Conservation (phyloP, 2,113 vertebrate genomes). For the Gavia stellata region DNA sequence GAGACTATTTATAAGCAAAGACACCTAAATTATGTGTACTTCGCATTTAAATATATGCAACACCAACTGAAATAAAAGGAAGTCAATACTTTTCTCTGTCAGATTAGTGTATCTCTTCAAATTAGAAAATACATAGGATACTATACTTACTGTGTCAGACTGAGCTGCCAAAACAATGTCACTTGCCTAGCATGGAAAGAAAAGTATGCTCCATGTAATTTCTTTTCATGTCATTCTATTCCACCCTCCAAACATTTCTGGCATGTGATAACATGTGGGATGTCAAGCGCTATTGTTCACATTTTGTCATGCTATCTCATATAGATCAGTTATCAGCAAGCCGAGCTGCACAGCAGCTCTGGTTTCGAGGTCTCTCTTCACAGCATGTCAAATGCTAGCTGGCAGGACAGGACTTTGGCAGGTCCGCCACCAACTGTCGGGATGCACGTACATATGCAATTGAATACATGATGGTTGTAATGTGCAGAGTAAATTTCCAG, state of each 20-base stretch:
- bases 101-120: background rate
- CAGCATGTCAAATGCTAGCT: background rate
- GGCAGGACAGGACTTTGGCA: background rate
- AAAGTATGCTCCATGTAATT: background rate
- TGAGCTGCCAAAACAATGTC: slow-evolving; percentile 39
- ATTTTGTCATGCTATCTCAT: slow-evolving; percentile 8
- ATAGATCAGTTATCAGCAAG: background rate
- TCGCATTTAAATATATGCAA: background rate
- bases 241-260: slow-evolving; percentile 9
- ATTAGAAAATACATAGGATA: slow-evolving; percentile 1
- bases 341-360: background rate
- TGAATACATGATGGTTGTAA: background rate
- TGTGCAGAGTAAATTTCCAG: background rate
- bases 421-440: fast-evolving
- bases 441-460: background rate
- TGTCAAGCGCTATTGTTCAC: slow-evolving; percentile 22
- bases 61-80: background rate
- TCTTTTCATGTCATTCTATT: slow-evolving; percentile 16
- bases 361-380: background rate
- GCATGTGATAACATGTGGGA: slow-evolving; percentile 3
- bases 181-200: background rate
- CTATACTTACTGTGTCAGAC: background rate
- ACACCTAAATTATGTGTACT: background rate
- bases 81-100: background rate
- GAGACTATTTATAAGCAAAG: background rate